Evolutionary conservation across 2,113 vertebrate genomes (phyloP).

Genomic region (Stigmatopora nigra): DNA sequence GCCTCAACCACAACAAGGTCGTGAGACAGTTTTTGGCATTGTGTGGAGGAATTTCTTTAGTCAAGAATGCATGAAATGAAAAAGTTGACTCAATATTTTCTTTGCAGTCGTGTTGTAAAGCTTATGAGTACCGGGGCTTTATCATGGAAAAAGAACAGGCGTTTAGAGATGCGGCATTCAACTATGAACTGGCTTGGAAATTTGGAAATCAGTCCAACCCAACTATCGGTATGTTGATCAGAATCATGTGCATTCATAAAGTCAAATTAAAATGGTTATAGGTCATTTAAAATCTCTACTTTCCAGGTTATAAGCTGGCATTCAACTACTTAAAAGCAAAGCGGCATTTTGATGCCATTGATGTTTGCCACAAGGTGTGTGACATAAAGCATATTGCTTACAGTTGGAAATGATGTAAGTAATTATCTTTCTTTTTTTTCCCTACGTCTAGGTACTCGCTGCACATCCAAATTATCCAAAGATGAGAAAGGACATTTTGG

Average conservation of each 20-base stretch:
- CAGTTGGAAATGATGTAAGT: background rate
- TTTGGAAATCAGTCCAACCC: slow-evolving; percentile 85
- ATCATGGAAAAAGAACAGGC: slow-evolving; percentile 98
- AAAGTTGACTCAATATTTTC: slow-evolving; percentile 29
- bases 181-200: slow-evolving; percentile 97
- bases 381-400: slow-evolving; percentile 38
- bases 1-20: slow-evolving; percentile 89
- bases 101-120: slow-evolving; percentile 90
- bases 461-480: slow-evolving; percentile 88
- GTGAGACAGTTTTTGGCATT: background rate
- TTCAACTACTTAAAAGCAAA: slow-evolving; percentile 98
- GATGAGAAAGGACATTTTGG: slow-evolving; percentile 95
- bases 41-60: background rate
- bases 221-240: slow-evolving; percentile 73
- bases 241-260: slow-evolving; percentile 15
- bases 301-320: slow-evolving; percentile 91
- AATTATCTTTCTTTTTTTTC: slow-evolving; percentile 5
- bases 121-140: slow-evolving; percentile 95
- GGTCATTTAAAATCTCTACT: slow-evolving; percentile 13
- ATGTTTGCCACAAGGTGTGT: slow-evolving; percentile 88
- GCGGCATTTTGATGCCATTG: slow-evolving; percentile 87
- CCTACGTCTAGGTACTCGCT: slow-evolving; percentile 76
- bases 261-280: background rate
- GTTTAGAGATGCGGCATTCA: slow-evolving; percentile 85
- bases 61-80: background rate